A percentile compares a stretch with the other conserved stretches of the same genome.
These are phyloP conservation scores for Ypsolopha sequella DNA, from an alignment of 2,888 invertebrate genomes.

Conservation along the genomic window DNA sequence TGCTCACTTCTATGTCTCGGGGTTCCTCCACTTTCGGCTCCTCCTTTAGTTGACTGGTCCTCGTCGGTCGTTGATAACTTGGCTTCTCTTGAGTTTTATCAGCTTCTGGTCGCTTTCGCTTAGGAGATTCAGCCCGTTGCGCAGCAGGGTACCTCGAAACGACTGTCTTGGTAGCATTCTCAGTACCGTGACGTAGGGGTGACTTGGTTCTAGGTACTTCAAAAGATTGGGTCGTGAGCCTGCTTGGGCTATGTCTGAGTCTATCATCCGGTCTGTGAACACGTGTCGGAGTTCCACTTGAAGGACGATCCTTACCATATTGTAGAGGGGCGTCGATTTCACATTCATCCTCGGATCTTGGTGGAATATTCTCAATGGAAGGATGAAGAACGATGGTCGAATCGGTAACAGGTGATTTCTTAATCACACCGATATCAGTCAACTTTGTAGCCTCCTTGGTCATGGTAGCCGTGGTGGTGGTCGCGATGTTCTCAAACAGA, in stretches of 20 bases:
- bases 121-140: slow-evolving; percentile 34
- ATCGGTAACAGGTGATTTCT: slow-evolving; percentile 38
- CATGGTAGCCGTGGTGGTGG: slow-evolving; percentile 38
- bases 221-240: slow-evolving; percentile 27
- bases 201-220: slow-evolving; percentile 34
- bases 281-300: slow-evolving; percentile 19
- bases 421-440: slow-evolving; percentile 60
- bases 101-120: slow-evolving; percentile 18
- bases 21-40: slow-evolving; percentile 24
- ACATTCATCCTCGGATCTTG: slow-evolving; percentile 22
- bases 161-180: slow-evolving; percentile 18
- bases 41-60: slow-evolving; percentile 49
- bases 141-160: slow-evolving; percentile 9
- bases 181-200: slow-evolving; percentile 26
- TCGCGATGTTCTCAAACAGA: slow-evolving; percentile 76
- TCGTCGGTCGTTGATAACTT: slow-evolving; percentile 46
- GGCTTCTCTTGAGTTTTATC: slow-evolving; percentile 18
- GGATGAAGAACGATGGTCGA: slow-evolving; percentile 28
- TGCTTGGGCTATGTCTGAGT: slow-evolving; percentile 28
- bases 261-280: slow-evolving; percentile 22
- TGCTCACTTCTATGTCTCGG: slow-evolving; percentile 36
- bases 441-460: slow-evolving; percentile 46
- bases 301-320: slow-evolving; percentile 17
- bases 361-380: slow-evolving; percentile 26
- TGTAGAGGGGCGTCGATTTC: slow-evolving; percentile 22